Evolutionary conservation across 1,140 invertebrate species (phyloP).

Genomic region (Physella acuta): DNA sequence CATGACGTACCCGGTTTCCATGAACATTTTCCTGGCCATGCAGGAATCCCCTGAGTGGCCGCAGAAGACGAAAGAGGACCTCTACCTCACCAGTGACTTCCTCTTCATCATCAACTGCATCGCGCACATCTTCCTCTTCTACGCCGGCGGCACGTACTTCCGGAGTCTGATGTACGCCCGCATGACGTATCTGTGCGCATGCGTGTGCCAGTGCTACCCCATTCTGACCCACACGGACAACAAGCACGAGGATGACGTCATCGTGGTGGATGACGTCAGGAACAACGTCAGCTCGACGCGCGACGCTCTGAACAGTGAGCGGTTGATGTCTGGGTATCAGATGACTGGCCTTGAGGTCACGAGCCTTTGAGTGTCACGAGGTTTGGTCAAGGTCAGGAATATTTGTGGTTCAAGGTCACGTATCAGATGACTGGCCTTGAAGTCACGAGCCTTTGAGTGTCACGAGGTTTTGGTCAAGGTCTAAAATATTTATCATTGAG

Average conservation of each 20-base stretch:
- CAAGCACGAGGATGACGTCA: slow-evolving; percentile 1
- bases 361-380: too few species aligned
- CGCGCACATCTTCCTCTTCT: slow-evolving; percentile 18
- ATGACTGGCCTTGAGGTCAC: slow-evolving; percentile 2
- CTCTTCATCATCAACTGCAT: slow-evolving; percentile 20
- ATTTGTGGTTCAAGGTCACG: too few species aligned
- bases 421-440: too few species aligned
- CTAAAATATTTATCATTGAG: too few species aligned
- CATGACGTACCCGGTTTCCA: slow-evolving; percentile 13
- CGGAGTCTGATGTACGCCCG: slow-evolving; percentile 14
- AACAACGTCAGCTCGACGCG: slow-evolving; percentile 10
- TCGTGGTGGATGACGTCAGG: slow-evolving; percentile 7
- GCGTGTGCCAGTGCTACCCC: background rate
- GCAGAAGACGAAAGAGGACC: slow-evolving; percentile 8
- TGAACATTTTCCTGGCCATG: slow-evolving; percentile 21
- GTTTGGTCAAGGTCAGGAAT: too few species aligned
- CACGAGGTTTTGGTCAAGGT: too few species aligned
- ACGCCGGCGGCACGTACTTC: slow-evolving; percentile 16
- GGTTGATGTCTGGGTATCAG: background rate
- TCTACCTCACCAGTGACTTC: slow-evolving; percentile 18
- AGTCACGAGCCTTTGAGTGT: too few species aligned
- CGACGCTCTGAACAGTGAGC: slow-evolving; percentile 5
- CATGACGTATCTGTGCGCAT: slow-evolving; percentile 7
- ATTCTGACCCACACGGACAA: background rate
- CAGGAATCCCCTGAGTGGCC: slow-evolving; percentile 13